Base-by-base conservation (phyloP, 2,113 vertebrate species). In the Psittacula cyanocephala region DNA sequence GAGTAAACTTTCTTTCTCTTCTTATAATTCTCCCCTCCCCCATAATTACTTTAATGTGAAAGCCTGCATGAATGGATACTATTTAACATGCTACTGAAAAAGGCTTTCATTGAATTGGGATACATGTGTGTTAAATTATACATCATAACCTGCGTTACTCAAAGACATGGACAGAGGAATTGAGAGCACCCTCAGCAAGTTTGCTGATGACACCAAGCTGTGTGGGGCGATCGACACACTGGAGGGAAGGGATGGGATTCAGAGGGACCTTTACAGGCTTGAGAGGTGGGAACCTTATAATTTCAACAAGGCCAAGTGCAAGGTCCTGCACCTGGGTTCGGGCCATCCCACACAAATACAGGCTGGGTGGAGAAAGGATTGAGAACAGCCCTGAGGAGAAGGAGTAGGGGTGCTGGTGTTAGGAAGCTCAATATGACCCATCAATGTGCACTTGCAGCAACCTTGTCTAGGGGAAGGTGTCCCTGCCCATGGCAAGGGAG, bases 1-100 rank as follows among this genome's bases (percentile, higher is more conserved):
- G 96, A 97, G 95, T 93, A 94, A 97, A 97, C 97, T 96, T 93
- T 79, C 81, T 97, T 92, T 91, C 70, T 92, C 22, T 93, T 95
- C 96, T 96, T 93, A 27, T 50, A 91, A 93, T 82, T 72, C 55
- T 29, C 31, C 77, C 86, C 44, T 81, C 88, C 82, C 69, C 76
- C 63, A 75, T 72, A 91, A 91, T 96, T 80, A 88, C 91, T 95
- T 93, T 59, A 75, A 86, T 62, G 86, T 52, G 80, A 91, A 95
- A 89, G 64, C 49, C 50, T 77, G 59, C 74, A 70, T 37, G 83
- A 89, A 86, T 80, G 79, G 83, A 47, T 86, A 82, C 57, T 63
- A 39, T 72, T 77, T 69, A 81, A 91, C 46, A 10, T 28, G 60
- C 29, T 43, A 17, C 71, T 64, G 81, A 88, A 82, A 83, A 15